Evolutionary conservation across 2,888 invertebrate species (phyloP).

Genomic region (Cataglyphis altisquamis): DNA sequence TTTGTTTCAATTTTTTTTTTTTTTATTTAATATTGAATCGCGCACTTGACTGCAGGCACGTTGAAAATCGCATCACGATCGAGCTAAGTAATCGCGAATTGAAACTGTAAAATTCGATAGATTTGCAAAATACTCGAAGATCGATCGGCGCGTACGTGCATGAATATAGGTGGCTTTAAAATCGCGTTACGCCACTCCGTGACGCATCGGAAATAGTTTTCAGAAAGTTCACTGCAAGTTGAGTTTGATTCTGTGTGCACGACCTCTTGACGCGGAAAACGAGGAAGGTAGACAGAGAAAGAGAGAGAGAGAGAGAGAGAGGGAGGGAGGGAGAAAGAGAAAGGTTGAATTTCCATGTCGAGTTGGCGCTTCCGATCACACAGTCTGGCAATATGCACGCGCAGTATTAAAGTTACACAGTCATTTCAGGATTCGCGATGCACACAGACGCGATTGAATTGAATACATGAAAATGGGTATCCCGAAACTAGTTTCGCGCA

Average conservation of each 20-base stretch:
- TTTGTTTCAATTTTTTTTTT: neutral
- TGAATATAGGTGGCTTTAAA: slow-evolving; percentile 26
- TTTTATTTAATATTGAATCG: neutral
- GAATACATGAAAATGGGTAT: slow-evolving; percentile 36
- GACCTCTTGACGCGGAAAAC: slow-evolving; percentile 4
- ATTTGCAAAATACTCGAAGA: slow-evolving; percentile 14
- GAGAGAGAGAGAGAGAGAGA: neutral
- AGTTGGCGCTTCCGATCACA: slow-evolving; percentile 44
- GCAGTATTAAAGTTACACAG: slow-evolving; percentile 42
- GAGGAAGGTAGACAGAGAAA: neutral
- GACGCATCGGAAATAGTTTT: slow-evolving; percentile 46
- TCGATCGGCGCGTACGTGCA: slow-evolving; percentile 7
- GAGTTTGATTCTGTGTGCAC: neutral
- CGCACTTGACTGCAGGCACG: neutral
- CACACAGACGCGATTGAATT: slow-evolving; percentile 17
- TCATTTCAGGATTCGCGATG: slow-evolving; percentile 33
- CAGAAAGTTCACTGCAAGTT: slow-evolving; percentile 36
- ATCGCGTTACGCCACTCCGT: slow-evolving; percentile 26
- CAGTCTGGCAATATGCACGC: slow-evolving; percentile 35
- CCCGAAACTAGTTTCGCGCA: slow-evolving; percentile 24
- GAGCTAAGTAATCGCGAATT: neutral
- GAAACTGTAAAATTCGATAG: neutral
- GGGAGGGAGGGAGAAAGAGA: neutral
- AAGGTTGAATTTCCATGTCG: slow-evolving; percentile 35
- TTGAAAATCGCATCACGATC: neutral